Conservation (phyloP, 30 jellyfish, hydroid and myxozoan species). For the Pelagia noctiluca region DNA sequence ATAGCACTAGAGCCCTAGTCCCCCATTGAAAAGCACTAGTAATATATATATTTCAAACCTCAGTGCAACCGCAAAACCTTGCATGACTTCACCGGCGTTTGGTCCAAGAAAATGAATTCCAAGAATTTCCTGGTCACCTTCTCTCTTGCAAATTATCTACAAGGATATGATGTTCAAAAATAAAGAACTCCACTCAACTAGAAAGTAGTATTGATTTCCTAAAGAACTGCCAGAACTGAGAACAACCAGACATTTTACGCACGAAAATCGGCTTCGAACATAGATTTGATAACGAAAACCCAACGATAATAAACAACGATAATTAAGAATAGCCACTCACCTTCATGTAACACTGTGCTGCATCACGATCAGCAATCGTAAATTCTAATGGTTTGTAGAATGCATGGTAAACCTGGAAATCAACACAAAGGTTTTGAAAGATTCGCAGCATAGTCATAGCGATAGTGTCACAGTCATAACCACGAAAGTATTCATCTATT, state of each 20-base stretch:
- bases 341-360: conserved; percentile 79
- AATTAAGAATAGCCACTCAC: too few species aligned
- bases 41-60: conserved; percentile 6
- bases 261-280: too few species aligned
- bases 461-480: too few species aligned
- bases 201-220: not conserved
- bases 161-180: not conserved
- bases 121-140: conserved; percentile 64
- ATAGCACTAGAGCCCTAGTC: too few species aligned
- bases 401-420: conserved; percentile 74
- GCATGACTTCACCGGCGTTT: conserved; percentile 85
- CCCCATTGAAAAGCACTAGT: too few species aligned
- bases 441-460: too few species aligned
- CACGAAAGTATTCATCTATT: not conserved
- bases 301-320: too few species aligned
- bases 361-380: conserved; percentile 56
- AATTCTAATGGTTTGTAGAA: conserved; percentile 78
- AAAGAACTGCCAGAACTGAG: too few species aligned
- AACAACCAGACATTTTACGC: too few species aligned
- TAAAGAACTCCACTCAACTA: not conserved
- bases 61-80: conserved; percentile 84
- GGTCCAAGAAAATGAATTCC: conserved; percentile 87
- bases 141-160: conserved; percentile 64
- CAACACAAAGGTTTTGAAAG: too few species aligned
- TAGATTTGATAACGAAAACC: too few species aligned